Evolutionary conservation across 2,113 vertebrate species (phyloP).

Genomic region (Catharus fuscescens): DNA sequence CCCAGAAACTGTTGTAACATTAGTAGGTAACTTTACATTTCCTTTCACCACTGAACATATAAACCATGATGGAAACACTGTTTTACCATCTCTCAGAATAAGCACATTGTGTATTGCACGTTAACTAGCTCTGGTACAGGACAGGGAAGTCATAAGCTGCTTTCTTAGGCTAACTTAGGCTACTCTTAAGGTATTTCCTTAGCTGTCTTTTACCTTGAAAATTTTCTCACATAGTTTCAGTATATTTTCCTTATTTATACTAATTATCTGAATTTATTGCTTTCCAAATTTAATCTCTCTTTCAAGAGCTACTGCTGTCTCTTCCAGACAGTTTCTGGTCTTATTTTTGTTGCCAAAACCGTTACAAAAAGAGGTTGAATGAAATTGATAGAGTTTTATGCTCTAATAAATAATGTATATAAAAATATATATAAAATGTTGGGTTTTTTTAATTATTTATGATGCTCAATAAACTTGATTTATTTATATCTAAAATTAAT

Average conservation of each 20-base stretch:
- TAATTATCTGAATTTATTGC: neutral
- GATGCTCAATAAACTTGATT: neutral
- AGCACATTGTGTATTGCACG: neutral
- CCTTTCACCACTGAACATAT: neutral
- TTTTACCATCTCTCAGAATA: neutral
- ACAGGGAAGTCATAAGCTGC: neutral
- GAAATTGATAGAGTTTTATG: neutral
- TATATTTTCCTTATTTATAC: neutral
- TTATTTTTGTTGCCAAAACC: neutral
- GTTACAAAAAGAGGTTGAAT: neutral
- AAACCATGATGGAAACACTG: neutral
- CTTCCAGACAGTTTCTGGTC: neutral
- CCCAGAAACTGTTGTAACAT: neutral
- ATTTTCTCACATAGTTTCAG: neutral
- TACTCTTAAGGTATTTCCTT: neutral
- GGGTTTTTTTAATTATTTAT: too few relatives aligned
- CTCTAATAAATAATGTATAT: too few relatives aligned
- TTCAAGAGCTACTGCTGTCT: neutral
- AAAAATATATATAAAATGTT: too few relatives aligned
- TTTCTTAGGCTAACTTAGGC: neutral
- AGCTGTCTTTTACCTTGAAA: neutral
- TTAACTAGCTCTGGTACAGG: neutral
- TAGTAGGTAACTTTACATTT: neutral
- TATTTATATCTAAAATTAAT: neutral
- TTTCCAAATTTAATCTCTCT: neutral